Conservation (phyloP, 92 coral and sea anemone genomes). For the Porites cylindrica region DNA sequence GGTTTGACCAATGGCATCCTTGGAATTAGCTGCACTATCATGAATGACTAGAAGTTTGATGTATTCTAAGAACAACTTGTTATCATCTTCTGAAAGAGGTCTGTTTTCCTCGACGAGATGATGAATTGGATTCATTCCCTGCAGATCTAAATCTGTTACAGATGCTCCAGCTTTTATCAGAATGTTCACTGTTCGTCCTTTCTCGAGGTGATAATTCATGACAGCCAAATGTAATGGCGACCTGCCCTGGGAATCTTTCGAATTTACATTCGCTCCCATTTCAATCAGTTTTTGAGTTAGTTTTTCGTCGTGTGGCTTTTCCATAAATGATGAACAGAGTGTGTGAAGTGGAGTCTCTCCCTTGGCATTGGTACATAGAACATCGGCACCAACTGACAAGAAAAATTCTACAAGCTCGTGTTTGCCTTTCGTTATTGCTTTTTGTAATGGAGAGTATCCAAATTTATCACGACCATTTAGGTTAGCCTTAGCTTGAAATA, state of each 20-base stretch:
- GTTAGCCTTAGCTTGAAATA: slow-evolving; percentile 39
- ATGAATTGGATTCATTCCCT: slow-evolving; percentile 54
- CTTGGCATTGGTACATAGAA: slow-evolving; percentile 15
- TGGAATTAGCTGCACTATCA: slow-evolving; percentile 31
- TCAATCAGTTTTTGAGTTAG: slow-evolving; percentile 35
- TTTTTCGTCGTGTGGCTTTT: slow-evolving; percentile 4
- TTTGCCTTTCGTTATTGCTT: slow-evolving; percentile 15
- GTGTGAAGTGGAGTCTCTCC: slow-evolving; percentile 51
- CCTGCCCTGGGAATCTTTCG: slow-evolving; percentile 37
- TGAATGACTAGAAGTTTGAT: slow-evolving; percentile 12
- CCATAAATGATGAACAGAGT: slow-evolving; percentile 35
- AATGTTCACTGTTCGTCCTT: slow-evolving; percentile 17
- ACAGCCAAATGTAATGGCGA: slow-evolving; percentile 48
- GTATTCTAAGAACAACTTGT: slow-evolving; percentile 4
- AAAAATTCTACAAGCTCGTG: slow-evolving; percentile 24
- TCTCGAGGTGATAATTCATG: slow-evolving; percentile 4
- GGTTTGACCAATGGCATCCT: slow-evolving; percentile 47
- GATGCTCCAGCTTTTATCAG: slow-evolving; percentile 43
- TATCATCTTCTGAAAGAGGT: slow-evolving; percentile 15
- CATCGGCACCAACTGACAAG: slow-evolving; percentile 48
- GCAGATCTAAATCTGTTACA: slow-evolving; percentile 38
- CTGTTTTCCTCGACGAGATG: slow-evolving; percentile 17
- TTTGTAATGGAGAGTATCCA: slow-evolving; percentile 34
- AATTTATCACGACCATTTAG: slow-evolving; percentile 25
- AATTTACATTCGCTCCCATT: slow-evolving; percentile 51